Evolutionary conservation across 2,797 vertebrate genomes (phyloP), one percentile per base, ranked within the genome.

Genomic region (Acomys russatus): DNA sequence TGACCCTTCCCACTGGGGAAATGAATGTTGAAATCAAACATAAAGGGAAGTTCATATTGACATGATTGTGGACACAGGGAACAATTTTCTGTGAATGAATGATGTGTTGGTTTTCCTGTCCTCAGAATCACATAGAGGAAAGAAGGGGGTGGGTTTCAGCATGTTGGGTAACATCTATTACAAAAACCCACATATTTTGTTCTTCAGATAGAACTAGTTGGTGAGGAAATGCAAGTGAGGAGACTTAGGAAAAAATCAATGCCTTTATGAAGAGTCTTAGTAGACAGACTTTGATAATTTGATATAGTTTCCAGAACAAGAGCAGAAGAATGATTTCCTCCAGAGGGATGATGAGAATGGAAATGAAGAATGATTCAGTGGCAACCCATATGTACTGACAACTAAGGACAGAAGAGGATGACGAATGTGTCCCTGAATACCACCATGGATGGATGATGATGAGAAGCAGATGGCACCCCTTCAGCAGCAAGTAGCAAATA

Each of bases 391-490:
- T 91, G 54, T 35, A 76, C 17, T 80, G 79, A 84, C 12, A 91
- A 11, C 64, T 84, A 88, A 85, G 61, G 51, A 68, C 83, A 76
- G 2, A n/a, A 49, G 33, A 70, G 66, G 25, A 91, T 93, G 79
- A 96, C 78, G 93, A 77, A 96, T 97, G 61, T 51, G 80, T 96
- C 30, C 66, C 88, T 70, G 87, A 92, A 80, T 84, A 78, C 61
- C 87, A 97, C 80, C 61, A 68, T 23, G 84, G 87, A 84, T 71
- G 87, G 96, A 77, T 91, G 78, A 88, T 96, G 77, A 94, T 95
- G 71, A 80, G 84, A 85, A 92, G 33, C 93, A 96, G 83, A 95
- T 96, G 92, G 84, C 22, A 94, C 14, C n/a, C n/a, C 89, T 91
- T 96, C 77, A 35, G 70, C 54, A 93, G 17, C 54, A 68, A 97